These are phyloP conservation scores for Teleogryllus oceanicus DNA, from an alignment of 2,888 invertebrate species.

Conservation along the genomic window DNA sequence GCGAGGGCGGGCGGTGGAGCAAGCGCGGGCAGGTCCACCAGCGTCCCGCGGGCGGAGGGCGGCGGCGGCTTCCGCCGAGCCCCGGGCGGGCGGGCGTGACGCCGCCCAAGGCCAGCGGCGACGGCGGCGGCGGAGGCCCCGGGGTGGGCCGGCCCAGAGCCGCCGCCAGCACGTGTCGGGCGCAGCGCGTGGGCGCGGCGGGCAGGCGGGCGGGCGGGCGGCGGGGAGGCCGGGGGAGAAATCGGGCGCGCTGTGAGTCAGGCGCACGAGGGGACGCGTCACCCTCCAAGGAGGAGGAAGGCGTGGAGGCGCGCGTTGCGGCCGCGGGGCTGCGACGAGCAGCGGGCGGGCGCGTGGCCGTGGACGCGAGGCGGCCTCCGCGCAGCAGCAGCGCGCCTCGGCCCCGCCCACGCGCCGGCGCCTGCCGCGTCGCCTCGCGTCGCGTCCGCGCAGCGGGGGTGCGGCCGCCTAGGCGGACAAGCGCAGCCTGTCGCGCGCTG, in stretches of 20 bases:
- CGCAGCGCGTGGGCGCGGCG: background rate
- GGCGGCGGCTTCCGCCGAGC: constrained; percentile 18
- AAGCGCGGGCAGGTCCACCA: constrained; percentile 4
- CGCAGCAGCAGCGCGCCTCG: background rate
- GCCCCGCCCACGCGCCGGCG: background rate
- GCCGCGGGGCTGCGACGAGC: too few species aligned
- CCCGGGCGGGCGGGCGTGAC: constrained; percentile 18
- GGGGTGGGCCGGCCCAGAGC: background rate
- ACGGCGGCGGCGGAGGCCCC: background rate
- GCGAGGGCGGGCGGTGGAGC: background rate
- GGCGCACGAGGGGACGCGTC: too few species aligned
- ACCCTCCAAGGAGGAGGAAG: too few species aligned
- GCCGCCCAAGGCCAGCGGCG: background rate
- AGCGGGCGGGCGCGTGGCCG: background rate
- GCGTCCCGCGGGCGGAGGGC: background rate
- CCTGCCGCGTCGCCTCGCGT: background rate
- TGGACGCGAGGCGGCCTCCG: background rate
- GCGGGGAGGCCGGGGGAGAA: too few species aligned
- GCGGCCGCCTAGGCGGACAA: background rate
- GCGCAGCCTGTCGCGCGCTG: background rate
- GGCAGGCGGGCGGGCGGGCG: background rate
- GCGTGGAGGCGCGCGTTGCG: too few species aligned
- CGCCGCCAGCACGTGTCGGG: constrained; percentile 7
- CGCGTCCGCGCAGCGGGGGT: background rate
- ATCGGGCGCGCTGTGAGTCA: too few species aligned